A percentile compares a stretch with the other conserved stretches of the same genome.
phyloP scores from a whole-genome alignment of 1,140 invertebrate species.

The Listronotus bonariensis region DNA sequence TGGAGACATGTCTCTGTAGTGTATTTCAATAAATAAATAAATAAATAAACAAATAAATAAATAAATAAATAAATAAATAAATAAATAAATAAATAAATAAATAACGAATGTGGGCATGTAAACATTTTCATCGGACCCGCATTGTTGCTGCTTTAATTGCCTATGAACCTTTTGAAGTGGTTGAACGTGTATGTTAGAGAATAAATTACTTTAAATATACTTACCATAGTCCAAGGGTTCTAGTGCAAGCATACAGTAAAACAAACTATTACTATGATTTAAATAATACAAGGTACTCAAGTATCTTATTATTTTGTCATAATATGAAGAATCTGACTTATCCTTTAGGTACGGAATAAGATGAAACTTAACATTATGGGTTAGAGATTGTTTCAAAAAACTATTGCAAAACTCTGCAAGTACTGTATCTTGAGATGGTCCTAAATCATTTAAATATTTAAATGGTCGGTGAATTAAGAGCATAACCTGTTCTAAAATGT shows the following conservation, averaged over 20 bases:
- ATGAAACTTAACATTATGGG: constrained; percentile 56
- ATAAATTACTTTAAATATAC: too few relatives aligned
- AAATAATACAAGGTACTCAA: constrained; percentile 55
- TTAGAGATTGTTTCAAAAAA: constrained; percentile 51
- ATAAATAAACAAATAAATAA: too few relatives aligned
- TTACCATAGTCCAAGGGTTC: constrained; percentile 69
- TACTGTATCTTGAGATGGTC: constrained; percentile 42
- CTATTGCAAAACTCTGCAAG: constrained; percentile 53
- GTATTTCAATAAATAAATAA: too few relatives aligned
- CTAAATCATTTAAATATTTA: constrained; percentile 52
- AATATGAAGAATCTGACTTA: constrained; percentile 57
- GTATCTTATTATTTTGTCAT: constrained; percentile 57
- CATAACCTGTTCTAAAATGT: constrained; percentile 68
- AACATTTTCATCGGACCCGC: too few relatives aligned
- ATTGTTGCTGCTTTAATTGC: too few relatives aligned
- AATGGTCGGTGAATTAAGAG: constrained; percentile 79
- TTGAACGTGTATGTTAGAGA: too few relatives aligned
- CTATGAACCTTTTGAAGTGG: too few relatives aligned
- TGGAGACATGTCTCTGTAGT: too few relatives aligned
- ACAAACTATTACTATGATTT: constrained; percentile 55
- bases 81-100: too few relatives aligned
- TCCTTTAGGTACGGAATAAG: constrained; percentile 60
- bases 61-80: too few relatives aligned
- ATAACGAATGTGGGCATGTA: too few relatives aligned
- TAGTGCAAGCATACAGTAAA: constrained; percentile 68